These are phyloP conservation scores for Muscicapa striata DNA, from an alignment of 2,797 vertebrate species.

Conservation along the genomic window DNA sequence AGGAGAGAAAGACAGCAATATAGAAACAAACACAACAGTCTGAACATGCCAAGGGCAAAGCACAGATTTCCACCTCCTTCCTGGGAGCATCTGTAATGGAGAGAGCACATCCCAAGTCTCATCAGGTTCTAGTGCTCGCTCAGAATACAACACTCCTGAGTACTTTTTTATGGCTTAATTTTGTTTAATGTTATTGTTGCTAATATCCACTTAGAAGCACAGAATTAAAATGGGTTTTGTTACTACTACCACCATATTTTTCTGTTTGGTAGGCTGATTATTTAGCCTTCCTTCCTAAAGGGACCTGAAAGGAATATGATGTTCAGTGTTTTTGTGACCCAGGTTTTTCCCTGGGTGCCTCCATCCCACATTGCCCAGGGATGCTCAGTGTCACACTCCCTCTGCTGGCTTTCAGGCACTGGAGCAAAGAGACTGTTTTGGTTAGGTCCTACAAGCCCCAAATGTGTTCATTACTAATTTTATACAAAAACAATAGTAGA, in stretches of 20 bases:
- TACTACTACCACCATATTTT: background rate
- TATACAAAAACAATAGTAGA: background rate
- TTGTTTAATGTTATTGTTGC: constrained; percentile 44
- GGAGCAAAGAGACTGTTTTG: background rate
- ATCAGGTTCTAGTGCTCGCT: background rate
- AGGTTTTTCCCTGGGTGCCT: background rate
- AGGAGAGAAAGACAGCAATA: background rate
- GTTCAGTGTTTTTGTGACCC: background rate
- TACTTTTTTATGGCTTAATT: constrained; percentile 32
- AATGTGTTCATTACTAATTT: background rate
- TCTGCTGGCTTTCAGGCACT: constrained; percentile 47
- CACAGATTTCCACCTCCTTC: constrained; percentile 13
- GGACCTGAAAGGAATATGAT: background rate
- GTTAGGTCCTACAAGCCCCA: background rate
- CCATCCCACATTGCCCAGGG: background rate
- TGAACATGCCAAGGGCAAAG: constrained; percentile 55
- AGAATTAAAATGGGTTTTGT: constrained; percentile 22
- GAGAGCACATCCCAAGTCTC: background rate
- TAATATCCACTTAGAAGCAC: constrained; percentile 30
- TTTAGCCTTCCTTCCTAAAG: background rate
- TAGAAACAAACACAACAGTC: constrained; percentile 18
- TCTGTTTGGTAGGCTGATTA: background rate
- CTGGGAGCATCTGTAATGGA: background rate
- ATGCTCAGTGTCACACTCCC: constrained; percentile 22
- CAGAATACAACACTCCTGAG: background rate